These are phyloP conservation scores for Drosophila hydei DNA, from an alignment of 1,140 invertebrate species.

Conservation along the genomic window DNA sequence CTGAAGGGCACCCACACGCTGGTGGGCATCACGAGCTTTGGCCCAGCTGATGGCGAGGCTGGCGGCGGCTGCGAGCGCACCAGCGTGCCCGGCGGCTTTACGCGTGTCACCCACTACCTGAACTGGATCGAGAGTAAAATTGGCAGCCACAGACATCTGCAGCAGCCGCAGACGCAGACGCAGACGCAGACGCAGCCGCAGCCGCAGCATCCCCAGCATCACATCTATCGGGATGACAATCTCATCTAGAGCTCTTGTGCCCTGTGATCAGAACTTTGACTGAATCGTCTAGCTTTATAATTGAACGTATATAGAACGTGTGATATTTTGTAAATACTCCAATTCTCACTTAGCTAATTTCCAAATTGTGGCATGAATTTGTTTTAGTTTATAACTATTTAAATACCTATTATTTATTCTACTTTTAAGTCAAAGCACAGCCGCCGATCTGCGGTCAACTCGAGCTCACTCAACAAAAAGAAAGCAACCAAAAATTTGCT, in stretches of 20 bases:
- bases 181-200: conserved; percentile 14
- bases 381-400: conserved; percentile 64
- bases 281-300: conserved; percentile 74
- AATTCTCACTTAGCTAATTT: conserved; percentile 43
- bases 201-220: conserved; percentile 19
- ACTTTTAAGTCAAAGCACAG: conserved; percentile 57
- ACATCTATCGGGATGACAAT: conserved; percentile 64
- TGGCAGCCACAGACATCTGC: conserved; percentile 46
- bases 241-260: conserved; percentile 42
- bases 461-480: conserved; percentile 50
- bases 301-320: conserved; percentile 38
- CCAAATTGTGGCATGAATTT: conserved; percentile 50
- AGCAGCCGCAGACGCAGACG: conserved; percentile 17
- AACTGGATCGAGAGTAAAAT: conserved; percentile 80
- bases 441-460: conserved; percentile 10
- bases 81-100: conserved; percentile 76
- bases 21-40: conserved; percentile 82
- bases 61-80: conserved; percentile 72
- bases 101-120: conserved; percentile 75
- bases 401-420: conserved; percentile 74
- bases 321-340: conserved; percentile 66
- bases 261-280: conserved; percentile 43
- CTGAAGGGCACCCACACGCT: conserved; percentile 72
- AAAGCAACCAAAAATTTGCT: conserved; percentile 54
- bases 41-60: conserved; percentile 66